Base-by-base conservation (phyloP, 2,888 invertebrate genomes). In the Diaprepes abbreviatus region DNA sequence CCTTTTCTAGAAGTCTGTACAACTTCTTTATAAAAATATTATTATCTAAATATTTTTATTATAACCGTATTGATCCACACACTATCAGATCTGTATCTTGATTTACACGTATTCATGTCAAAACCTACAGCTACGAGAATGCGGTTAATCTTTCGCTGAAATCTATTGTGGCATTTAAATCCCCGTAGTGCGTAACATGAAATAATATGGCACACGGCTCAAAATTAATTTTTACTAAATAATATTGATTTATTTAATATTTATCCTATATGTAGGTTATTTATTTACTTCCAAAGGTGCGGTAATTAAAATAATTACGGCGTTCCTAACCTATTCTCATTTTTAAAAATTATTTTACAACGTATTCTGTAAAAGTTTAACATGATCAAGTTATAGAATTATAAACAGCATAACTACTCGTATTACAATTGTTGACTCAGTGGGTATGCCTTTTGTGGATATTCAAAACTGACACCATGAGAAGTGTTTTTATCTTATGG, bases 101-200 rank as follows among this genome's bases (percentile, higher is more conserved):
- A 45, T 45, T 45, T 45, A 24, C 45, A 45, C 45, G 21, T 24
- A 45, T 45, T 45, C 45, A 45, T 24, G 24, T 45, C 45, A 45
- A 45, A 24, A 45, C 45, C 21, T 45, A 45, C 24, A 45, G 7
- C 12, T 1, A 1, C 10, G 24, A 21, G 21, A 45, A n/a, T n/a
- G 43, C 3, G 21, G 45, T 45, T 45, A 45, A 45, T 45, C 45
- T 12, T 24, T 24, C 24, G 21, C 24, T 45, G n/a, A 45, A 45
- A 45, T 45, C 45, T n/a, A 2, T 24, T 12, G 3, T 24, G 45
- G 45, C 45, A 45, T 45, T 45, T 45, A n/a, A 45, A 45, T 38
- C n/a, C n/a, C 14, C 12, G 24, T 24, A 6, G n/a, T 12, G 45
- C 24, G 12, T 45, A 45, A 24, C 12, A 24, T 12, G 12, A 45